phyloP scores from a whole-genome alignment of 2,113 vertebrate genomes.

The Rissa tridactyla region DNA sequence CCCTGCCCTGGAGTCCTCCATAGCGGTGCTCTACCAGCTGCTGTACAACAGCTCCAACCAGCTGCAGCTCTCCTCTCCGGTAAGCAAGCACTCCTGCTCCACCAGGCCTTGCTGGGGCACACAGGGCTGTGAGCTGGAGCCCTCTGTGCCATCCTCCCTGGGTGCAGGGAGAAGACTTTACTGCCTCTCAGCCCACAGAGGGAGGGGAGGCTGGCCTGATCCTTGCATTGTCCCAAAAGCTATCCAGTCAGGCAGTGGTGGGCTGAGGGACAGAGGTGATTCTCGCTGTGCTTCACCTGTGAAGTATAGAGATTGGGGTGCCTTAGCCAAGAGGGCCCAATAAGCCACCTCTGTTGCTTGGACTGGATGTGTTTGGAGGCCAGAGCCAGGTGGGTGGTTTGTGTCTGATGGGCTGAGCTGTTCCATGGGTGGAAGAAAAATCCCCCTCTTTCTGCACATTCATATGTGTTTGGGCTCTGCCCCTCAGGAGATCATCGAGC shows the following conservation, averaged over 20 bases:
- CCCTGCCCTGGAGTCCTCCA: constrained; percentile 16
- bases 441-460: background rate
- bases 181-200: background rate
- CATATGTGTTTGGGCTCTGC: background rate
- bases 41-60: constrained; percentile 32
- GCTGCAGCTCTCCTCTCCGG: constrained; percentile 19
- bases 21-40: background rate
- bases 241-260: background rate
- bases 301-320: background rate
- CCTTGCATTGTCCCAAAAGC: background rate
- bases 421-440: background rate
- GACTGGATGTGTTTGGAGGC: background rate
- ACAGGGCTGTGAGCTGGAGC: background rate
- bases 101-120: background rate
- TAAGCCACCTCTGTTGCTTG: background rate
- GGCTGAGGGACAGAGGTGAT: background rate
- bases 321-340: background rate
- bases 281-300: background rate
- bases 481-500: background rate
- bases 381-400: background rate
- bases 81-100: background rate
- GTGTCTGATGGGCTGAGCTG: background rate
- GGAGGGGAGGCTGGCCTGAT: background rate
- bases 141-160: background rate
- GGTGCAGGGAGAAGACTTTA: background rate